Evolutionary conservation across 2,797 vertebrate genomes (phyloP).

Genomic region (Pitangus sulphuratus): DNA sequence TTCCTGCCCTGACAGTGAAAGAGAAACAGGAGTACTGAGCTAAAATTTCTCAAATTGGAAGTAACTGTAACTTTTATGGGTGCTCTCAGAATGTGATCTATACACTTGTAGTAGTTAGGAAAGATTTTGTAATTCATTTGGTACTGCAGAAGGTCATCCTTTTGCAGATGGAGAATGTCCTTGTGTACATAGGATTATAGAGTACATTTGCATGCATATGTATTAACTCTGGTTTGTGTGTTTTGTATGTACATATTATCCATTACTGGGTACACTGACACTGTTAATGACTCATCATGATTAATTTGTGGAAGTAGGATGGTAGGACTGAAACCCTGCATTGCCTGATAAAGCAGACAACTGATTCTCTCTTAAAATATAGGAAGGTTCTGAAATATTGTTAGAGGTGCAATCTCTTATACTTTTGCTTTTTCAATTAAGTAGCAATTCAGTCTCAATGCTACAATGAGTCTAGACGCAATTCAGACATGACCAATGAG

Average conservation of each 20-base stretch:
- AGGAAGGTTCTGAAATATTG: neutral
- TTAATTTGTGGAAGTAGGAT: neutral
- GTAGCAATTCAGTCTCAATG: neutral
- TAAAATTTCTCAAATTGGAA: constrained; percentile 73
- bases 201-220: neutral
- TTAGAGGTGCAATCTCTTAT: neutral
- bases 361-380: neutral
- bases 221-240: neutral
- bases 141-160: constrained; percentile 63
- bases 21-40: constrained; percentile 56
- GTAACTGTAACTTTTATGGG: constrained; percentile 67
- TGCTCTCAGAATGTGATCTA: constrained; percentile 63
- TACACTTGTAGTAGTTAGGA: constrained; percentile 23
- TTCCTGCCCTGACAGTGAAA: constrained; percentile 29
- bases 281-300: neutral
- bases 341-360: neutral
- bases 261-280: accelerated
- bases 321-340: neutral
- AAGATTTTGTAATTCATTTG: constrained; percentile 56
- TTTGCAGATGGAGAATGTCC: neutral
- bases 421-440: neutral
- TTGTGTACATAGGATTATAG: neutral
- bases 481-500: neutral
- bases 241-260: accelerated
- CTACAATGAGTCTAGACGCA: neutral